Evolutionary conservation across 1,140 invertebrate species (phyloP), one percentile per base, ranked within the genome.

Genomic region (Limonius californicus): DNA sequence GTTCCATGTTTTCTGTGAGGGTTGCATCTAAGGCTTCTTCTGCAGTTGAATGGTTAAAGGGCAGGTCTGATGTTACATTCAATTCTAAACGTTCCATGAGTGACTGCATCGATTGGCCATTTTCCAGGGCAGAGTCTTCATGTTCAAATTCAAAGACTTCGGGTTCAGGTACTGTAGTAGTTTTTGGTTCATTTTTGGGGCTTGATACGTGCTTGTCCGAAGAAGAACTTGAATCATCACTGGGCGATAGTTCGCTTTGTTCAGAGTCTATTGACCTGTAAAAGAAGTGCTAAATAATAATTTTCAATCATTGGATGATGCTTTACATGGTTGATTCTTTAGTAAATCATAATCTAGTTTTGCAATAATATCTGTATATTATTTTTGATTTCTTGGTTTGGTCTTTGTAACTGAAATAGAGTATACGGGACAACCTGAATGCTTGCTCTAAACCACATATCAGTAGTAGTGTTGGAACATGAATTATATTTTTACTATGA

Each of bases 61-160:
- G 71, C 23, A 75, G 66, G 39, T 80, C 79, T 7, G 78, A 74
- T 0, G 69, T 61, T 7, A 74, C 67, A 56, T 74, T 75, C n/a
- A 73, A 61, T 67, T 76, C 79, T 56, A 79, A 72, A 57, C 76
- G 79, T 62, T 78, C 78, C 45, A 77, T 74, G 19, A 80, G 71
- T 66, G 78, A 78, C 69, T 81, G 81, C 8, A 81, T 71, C 54
- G 78, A 77, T 56, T 83, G 79, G 61, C 83, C 80, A 4, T 78
- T 79, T 62, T 80, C 80, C 65, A 77, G 63, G 18, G 2, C 45
- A 32, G 23, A 23, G 72, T 79, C 79, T 76, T 88, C 81, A 68
- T 84, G 74, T 74, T 89, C 83, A 75, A 84, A 82, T 23, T 80
- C 70, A 67, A 83, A 84, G 27, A 83, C 45, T 71, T 77, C 66